These are phyloP conservation scores for Myotis myotis DNA, from an alignment of 2,797 vertebrate species.

Conservation along the genomic window DNA sequence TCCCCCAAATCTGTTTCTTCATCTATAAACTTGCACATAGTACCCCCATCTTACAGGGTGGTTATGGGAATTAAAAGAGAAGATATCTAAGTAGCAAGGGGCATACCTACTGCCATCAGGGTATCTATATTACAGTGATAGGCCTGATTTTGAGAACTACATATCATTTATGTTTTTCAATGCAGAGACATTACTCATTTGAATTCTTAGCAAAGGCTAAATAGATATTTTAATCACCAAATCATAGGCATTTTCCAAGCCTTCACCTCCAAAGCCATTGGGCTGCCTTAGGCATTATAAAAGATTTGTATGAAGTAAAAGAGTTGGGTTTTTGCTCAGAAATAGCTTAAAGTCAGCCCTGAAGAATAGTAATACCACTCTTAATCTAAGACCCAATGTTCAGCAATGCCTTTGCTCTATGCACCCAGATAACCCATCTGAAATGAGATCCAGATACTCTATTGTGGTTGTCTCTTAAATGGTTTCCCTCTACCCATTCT, in stretches of 20 bases:
- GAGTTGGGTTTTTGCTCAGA: background rate
- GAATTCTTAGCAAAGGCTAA: slow-evolving; percentile 4
- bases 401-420: background rate
- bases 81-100: background rate
- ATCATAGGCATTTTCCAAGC: background rate
- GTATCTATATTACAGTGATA: background rate
- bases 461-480: background rate
- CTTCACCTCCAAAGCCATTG: background rate
- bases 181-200: background rate
- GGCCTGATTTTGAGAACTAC: background rate
- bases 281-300: background rate
- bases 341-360: background rate
- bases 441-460: background rate
- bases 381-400: background rate
- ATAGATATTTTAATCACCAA: background rate
- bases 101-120: background rate
- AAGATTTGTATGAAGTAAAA: background rate
- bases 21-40: background rate
- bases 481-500: background rate
- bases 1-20: background rate
- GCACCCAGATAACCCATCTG: background rate
- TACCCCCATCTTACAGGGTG: background rate
- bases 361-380: background rate
- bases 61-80: background rate
- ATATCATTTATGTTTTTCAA: background rate